Percentiles rank a stretch among this genome's conserved stretches.
These are phyloP conservation scores for Brachionus koreanus DNA, from an alignment of 1,140 invertebrate species.

Conservation along the genomic window DNA sequence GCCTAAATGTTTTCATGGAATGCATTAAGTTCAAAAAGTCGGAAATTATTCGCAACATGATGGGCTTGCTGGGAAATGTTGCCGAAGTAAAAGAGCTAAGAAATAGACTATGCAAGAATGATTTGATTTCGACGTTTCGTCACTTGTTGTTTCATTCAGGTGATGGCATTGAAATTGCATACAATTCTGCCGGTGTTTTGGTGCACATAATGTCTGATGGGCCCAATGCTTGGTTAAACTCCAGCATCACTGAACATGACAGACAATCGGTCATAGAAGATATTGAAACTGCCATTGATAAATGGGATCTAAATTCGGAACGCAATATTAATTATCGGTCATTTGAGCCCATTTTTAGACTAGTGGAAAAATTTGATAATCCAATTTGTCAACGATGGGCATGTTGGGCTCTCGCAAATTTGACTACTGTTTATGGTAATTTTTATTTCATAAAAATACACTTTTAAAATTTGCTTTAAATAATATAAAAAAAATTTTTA, in stretches of 20 bases:
- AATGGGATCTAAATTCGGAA: constrained; percentile 78
- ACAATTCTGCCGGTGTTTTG: constrained; percentile 91
- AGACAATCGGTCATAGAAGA: constrained; percentile 66
- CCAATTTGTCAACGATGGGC: constrained; percentile 90
- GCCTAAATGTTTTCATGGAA: constrained; percentile 78
- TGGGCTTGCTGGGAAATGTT: constrained; percentile 84
- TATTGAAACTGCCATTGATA: constrained; percentile 67
- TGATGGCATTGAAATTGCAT: constrained; percentile 93
- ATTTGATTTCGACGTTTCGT: constrained; percentile 54
- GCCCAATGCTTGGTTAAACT: constrained; percentile 72
- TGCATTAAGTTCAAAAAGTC: constrained; percentile 71
- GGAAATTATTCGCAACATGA: constrained; percentile 87
- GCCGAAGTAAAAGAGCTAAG: constrained; percentile 84
- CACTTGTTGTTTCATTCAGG: constrained; percentile 74
- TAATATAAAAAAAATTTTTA: too few species aligned
- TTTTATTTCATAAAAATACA: constrained; percentile 48
- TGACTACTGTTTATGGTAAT: constrained; percentile 85
- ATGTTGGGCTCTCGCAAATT: constrained; percentile 92
- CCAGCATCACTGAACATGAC: constrained; percentile 66
- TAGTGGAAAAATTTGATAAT: constrained; percentile 75
- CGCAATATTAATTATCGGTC: constrained; percentile 93
- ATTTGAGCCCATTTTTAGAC: constrained; percentile 80
- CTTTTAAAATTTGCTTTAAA: too few species aligned
- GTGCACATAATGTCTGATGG: constrained; percentile 92
- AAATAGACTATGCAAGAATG: constrained; percentile 64